phyloP scores from a whole-genome alignment of 2,888 invertebrate genomes.

The Adela reaumurella region DNA sequence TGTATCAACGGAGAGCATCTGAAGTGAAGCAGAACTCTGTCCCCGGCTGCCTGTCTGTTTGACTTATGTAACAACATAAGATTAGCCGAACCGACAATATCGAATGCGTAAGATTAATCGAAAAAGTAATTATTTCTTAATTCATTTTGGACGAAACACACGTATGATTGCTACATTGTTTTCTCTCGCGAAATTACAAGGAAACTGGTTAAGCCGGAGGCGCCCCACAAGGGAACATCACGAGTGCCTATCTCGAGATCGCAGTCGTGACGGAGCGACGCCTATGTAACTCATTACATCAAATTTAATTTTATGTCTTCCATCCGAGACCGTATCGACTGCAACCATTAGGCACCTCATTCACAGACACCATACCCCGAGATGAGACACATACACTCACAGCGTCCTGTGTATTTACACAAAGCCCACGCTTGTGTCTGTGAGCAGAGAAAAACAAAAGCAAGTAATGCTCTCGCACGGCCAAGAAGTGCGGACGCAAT shows the following conservation, averaged over 20 bases:
- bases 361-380: not conserved
- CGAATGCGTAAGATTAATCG: no score
- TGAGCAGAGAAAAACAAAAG: slow-evolving; percentile 19
- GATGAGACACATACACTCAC: slow-evolving; percentile 27
- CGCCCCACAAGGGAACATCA: not conserved
- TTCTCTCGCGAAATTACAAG: not conserved
- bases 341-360: slow-evolving; percentile 32
- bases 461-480: slow-evolving; percentile 16
- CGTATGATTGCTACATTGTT: no score
- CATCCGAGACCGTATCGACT: slow-evolving; percentile 19
- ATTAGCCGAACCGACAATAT: no score
- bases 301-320: slow-evolving; percentile 37
- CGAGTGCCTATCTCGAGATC: not conserved
- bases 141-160: no score
- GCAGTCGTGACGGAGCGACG: slow-evolving; percentile 21
- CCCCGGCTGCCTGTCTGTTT: no score
- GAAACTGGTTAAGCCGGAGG: not conserved
- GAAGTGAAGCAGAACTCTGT: no score
- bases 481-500: slow-evolving; percentile 19
- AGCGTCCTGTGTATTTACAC: slow-evolving; percentile 10
- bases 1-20: no score
- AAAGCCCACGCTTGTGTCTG: slow-evolving; percentile 26
- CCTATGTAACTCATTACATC: slow-evolving; percentile 42
- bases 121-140: no score
- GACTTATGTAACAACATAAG: no score